Conservation (phyloP, 2,113 vertebrate species). For the Hydropotes inermis region DNA sequence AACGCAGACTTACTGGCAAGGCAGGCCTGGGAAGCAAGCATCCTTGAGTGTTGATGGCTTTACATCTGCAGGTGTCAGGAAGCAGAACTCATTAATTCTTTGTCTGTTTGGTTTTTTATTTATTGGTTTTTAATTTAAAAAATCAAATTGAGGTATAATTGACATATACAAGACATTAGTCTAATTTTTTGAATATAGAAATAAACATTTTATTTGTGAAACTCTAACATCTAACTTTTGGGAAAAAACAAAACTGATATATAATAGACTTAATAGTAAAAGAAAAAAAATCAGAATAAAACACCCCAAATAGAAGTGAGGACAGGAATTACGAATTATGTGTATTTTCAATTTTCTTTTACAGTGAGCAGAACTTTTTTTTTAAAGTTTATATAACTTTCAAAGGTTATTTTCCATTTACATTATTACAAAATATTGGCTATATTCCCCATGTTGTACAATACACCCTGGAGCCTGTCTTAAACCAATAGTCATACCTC, state of each 20-base stretch:
- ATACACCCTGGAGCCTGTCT: not conserved
- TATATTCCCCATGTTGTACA: not conserved
- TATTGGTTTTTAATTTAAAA: not conserved
- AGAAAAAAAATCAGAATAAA: not conserved
- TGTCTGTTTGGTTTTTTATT: not conserved
- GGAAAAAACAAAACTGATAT: not conserved
- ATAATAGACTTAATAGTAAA: not conserved
- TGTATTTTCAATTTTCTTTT: not conserved
- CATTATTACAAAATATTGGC: not conserved
- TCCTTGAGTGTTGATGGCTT: not conserved
- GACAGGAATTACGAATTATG: not conserved
- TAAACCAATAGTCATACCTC: not conserved
- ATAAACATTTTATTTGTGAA: not conserved
- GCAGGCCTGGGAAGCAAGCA: not conserved
- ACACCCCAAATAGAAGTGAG: not conserved
- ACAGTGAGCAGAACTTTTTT: not conserved
- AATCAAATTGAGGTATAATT: not conserved
- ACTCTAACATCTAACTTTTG: not conserved
- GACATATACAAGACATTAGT: not conserved
- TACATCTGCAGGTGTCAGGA: not conserved
- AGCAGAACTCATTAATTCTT: not conserved
- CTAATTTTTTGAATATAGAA: not conserved
- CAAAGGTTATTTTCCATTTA: not conserved
- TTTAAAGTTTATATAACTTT: not conserved
- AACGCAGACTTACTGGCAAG: not conserved